These are phyloP conservation scores for Allacma fusca DNA, from an alignment of 2,888 invertebrate genomes.

Conservation along the genomic window DNA sequence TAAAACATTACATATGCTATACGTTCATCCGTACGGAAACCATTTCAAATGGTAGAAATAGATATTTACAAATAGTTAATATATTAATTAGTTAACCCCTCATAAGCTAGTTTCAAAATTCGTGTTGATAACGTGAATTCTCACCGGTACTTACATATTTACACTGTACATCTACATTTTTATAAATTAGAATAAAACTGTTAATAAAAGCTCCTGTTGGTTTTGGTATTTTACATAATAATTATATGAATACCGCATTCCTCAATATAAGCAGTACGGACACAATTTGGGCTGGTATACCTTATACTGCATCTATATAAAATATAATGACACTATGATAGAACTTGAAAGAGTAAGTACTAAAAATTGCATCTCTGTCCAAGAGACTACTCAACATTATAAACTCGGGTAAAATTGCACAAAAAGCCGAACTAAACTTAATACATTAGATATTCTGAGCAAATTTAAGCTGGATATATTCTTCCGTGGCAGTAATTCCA, in stretches of 20 bases:
- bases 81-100: too few species aligned
- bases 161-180: conserved; percentile 25
- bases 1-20: neutral
- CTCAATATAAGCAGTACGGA: too few species aligned
- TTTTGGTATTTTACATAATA: conserved; percentile 26
- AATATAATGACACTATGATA: conserved; percentile 25
- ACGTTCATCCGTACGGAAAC: neutral
- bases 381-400: conserved; percentile 5
- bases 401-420: conserved; percentile 34
- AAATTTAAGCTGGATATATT: conserved; percentile 26
- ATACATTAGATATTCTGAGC: conserved; percentile 17
- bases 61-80: too few species aligned
- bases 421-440: conserved; percentile 11
- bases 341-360: conserved; percentile 29
- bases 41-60: too few species aligned
- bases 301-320: neutral
- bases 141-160: conserved; percentile 14
- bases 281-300: too few species aligned
- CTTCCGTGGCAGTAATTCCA: conserved; percentile 6
- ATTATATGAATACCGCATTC: neutral
- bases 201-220: conserved; percentile 39
- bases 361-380: conserved; percentile 23
- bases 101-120: too few species aligned
- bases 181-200: conserved; percentile 19
- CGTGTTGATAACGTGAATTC: too few species aligned